phyloP scores from a whole-genome alignment of 1,140 invertebrate species.

The Scaptomyza montana region DNA sequence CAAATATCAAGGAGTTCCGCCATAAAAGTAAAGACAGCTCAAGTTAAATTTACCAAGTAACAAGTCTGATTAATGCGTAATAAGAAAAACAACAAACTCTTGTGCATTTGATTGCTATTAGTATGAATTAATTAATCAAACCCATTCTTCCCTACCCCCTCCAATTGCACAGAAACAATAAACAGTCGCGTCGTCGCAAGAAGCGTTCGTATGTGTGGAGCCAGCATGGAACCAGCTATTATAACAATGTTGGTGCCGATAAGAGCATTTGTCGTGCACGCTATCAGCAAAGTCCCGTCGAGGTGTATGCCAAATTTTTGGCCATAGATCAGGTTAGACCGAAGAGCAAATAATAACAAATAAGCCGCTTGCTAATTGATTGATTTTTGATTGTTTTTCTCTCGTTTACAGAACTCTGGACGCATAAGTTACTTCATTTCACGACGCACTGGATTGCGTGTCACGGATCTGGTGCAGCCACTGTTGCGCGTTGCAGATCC shows the following conservation, averaged over 20 bases:
- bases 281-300: constrained; percentile 95
- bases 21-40: too few species aligned
- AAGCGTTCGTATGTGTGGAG: constrained; percentile 86
- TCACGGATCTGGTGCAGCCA: constrained; percentile 95
- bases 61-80: not conserved
- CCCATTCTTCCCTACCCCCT: too few species aligned
- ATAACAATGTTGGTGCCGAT: constrained; percentile 86
- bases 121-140: too few species aligned
- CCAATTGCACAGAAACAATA: constrained; percentile 52
- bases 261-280: constrained; percentile 89
- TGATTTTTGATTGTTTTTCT: too few species aligned
- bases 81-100: too few species aligned
- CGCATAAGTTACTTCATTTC: constrained; percentile 95
- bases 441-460: constrained; percentile 92
- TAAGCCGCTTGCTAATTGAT: too few species aligned
- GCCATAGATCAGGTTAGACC: constrained; percentile 90
- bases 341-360: too few species aligned
- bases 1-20: too few species aligned
- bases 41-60: not conserved
- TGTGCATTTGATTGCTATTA: too few species aligned
- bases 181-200: constrained; percentile 85
- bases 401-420: constrained; percentile 88
- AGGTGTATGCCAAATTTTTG: constrained; percentile 95
- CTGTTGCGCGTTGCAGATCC: constrained; percentile 94
- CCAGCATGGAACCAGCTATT: constrained; percentile 80